Evolutionary conservation across 2,888 invertebrate species (phyloP), one percentile per base, ranked within the genome.

Genomic region (Tanaodytes sp.): DNA sequence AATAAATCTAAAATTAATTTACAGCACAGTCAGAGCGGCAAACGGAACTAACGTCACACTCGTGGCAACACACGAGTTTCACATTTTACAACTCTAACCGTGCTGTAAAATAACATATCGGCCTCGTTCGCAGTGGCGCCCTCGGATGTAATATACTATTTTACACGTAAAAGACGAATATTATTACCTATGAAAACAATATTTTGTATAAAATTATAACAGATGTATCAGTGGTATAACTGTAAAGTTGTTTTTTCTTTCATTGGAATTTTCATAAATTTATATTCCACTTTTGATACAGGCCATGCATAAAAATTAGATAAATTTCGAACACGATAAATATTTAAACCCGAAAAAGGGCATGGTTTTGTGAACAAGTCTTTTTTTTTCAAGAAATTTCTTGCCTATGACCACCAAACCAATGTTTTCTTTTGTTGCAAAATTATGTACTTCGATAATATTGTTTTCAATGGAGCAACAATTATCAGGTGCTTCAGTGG

Each of bases 291-390:
- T 16, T 46, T 2, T 16, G 27, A 3, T 1, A 46, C 9, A 6
- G 45, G 31, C 45, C 45, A 46, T 11, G n/a, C 8, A 5, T 0
- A 11, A n/a, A 16, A 46, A 2, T 16, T 12, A 4, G 45, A 46
- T 31, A 46, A 11, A 2, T 4, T 30, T n/a, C 9, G 1, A 2
- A 52, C 51, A n/a, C 20, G 18, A 18, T 27, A 52, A 27, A 52
- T 52, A 30, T 40, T 12, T 8, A 52, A 27, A 40, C 12, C 30
- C 1, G 54, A 54, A 6, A 43, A 54, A 1, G 42, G 6, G 20
- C 54, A 54, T 15, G 54, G 42, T 31, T 42, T 31, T 0, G 1
- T 2, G n/a, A 42, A 54, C 9, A 54, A 15, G 43, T 54, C 33
- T n/a, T 1, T 0, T 0, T 9, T 42, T 3, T 2, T 15, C 3